Percentiles rank a stretch among this genome's conserved stretches.
Evolutionary conservation across 2,113 vertebrate genomes (phyloP).

Genomic region (Boleophthalmus pectinirostris): DNA sequence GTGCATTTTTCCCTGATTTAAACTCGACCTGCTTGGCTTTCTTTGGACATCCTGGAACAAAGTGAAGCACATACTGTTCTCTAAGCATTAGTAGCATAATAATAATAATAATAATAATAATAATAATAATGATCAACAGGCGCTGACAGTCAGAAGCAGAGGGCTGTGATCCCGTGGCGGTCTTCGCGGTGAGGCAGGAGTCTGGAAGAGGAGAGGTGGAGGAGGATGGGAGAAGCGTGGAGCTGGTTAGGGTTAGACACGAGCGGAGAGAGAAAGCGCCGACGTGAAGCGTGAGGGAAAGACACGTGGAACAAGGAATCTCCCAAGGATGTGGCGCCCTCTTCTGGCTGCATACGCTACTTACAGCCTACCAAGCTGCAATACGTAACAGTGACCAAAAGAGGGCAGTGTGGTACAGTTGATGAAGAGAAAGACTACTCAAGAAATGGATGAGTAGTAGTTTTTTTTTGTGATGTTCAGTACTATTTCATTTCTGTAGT

Average conservation of each 20-base stretch:
- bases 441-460: background rate
- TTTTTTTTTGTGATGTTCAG: background rate
- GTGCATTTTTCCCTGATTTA: background rate
- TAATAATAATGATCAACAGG: background rate
- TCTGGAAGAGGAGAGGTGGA: slow-evolving; percentile 47
- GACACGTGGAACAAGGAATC: slow-evolving; percentile 26
- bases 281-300: slow-evolving; percentile 21
- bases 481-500: too few relatives aligned
- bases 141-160: slow-evolving; percentile 39
- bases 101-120: slow-evolving; percentile 7
- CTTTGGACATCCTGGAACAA: slow-evolving; percentile 4
- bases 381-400: slow-evolving; percentile 41
- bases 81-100: slow-evolving; percentile 10
- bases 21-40: background rate
- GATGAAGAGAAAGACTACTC: background rate
- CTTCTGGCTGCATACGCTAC: slow-evolving; percentile 8
- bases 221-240: slow-evolving; percentile 52
- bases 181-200: slow-evolving; percentile 66
- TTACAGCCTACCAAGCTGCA: slow-evolving; percentile 2
- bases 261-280: slow-evolving; percentile 37
- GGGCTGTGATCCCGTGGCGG: slow-evolving; percentile 44
- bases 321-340: slow-evolving; percentile 10
- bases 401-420: slow-evolving; percentile 61
- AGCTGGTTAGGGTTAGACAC: slow-evolving; percentile 33
- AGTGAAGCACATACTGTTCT: slow-evolving; percentile 1